Base-by-base conservation (phyloP, 2,888 invertebrate genomes). In the Hirtodrosophila alboralis region DNA sequence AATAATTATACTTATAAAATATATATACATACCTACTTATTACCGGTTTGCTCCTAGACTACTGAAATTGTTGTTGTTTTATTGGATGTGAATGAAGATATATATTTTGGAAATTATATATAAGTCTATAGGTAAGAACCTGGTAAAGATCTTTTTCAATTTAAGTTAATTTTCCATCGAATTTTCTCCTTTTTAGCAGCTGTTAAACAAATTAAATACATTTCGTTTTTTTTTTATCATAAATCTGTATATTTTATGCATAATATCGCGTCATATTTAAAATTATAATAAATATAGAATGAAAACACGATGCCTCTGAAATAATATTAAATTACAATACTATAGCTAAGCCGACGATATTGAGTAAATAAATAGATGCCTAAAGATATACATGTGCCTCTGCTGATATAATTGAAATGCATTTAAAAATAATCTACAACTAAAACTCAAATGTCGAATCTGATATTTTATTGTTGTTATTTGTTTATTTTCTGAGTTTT, bases 21-120 rank as follows among this genome's bases (percentile, higher is more conserved):
- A 75, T 59, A 75, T 68, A 68, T 47, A 51, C 5, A n/a, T 18
- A 18, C n/a, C n/a, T 67, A 77, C 61, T 56, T 74, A 84, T 76
- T 66, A 74, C 53, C 63, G 69, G 81, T 83, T 83, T 84, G 86
- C 77, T 83, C 75, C 77, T 60, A 75, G 48, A 70, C 63, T 66
- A 62, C 51, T 31, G 28, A 54, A 37, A n/a, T 12, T n/a, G 12
- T 6, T 31, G 10, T 33, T 36, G 23, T 65, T 65, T 69, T 14
- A 33, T 26, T 43, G 3, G 1, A 1, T 4, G 8, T 13, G 38
- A n/a, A n/a, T n/a, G n/a, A n/a, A n/a, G n/a, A n/a, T n/a, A n/a
- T n/a, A n/a, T 18, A 18, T 18, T 1, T 18, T 18, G 18, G 18
- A 18, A n/a, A n/a, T n/a, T n/a, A n/a, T n/a, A 18, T 18, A 18